Base-by-base conservation (phyloP, 2,113 vertebrate genomes). In the Clarias magur region DNA sequence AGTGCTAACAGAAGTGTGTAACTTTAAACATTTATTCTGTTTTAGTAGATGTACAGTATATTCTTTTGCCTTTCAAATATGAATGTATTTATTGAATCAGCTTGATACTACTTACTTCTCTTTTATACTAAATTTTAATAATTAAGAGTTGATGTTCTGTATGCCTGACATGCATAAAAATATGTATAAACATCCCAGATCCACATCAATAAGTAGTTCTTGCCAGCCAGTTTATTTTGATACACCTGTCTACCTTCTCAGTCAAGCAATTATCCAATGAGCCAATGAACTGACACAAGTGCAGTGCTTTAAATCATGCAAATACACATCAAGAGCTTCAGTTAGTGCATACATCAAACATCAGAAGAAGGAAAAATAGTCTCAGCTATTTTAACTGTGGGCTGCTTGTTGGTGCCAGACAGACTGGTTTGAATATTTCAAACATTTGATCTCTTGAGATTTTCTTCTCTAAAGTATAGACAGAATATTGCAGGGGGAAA, bases 221-320 rank as follows among this genome's bases (percentile, higher is more conserved):
- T 0, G 25, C 38, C 21, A 1, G 48, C 21, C 42, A 76, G 8
- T 73, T 73, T 73, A 73, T 73, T 42, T 42, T 34, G 70, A 42
- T 48, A 73, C 34, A 73, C 70, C 70, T 38, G 70, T 42, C 38
- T 38, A 73, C 34, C 70, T 73, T 19, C 34, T 42, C 30, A 21
- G 38, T 72, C 68, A 70, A 70, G 27, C 67, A 72, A 10, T 73
- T 73, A 73, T 73, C 15, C 34, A 73, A 21, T 72, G 8, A 72
- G 70, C 34, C 70, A 73, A 38, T 38, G 30, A 72, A 10, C 21
- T 72, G 30, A 8, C 34, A 72, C 8, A 73, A 11, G 17, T 23
- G 70, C 34, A 54, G 25, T 76, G 42, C 42, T 15, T 76, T 54
- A 78, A 78, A 78, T 78, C 75, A 78, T 78, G 48, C 23, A 78